Conservation (phyloP, 2,888 invertebrate genomes). For the Nomada ferruginata region DNA sequence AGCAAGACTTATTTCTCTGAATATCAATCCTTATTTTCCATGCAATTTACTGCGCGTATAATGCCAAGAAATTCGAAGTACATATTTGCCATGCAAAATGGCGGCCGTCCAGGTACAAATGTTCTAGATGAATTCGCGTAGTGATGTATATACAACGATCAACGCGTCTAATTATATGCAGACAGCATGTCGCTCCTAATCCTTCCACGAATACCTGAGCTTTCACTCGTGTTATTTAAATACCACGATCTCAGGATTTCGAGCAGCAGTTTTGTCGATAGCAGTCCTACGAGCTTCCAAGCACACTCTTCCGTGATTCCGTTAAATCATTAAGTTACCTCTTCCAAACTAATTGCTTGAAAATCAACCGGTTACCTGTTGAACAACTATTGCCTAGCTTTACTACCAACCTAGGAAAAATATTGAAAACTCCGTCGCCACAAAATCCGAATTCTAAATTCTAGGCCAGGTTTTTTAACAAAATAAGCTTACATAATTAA, state of each 20-base stretch:
- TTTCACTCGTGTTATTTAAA: conserved; percentile 46
- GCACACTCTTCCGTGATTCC: background rate
- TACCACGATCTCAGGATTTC: conserved; percentile 18
- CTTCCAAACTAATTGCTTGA: background rate
- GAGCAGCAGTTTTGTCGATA: background rate
- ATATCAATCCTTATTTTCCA: background rate
- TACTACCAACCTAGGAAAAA: background rate
- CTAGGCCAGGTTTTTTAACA: background rate
- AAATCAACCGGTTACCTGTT: background rate
- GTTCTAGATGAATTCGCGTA: conserved; percentile 31
- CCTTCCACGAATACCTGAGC: conserved; percentile 34
- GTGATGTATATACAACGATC: conserved; percentile 33
- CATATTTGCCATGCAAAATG: background rate
- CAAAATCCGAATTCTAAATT: no score
- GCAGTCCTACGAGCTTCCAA: background rate
- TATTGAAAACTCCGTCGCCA: background rate
- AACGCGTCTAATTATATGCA: conserved; percentile 58
- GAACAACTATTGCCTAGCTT: background rate
- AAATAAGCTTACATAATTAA: background rate
- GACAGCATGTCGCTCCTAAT: conserved; percentile 57
- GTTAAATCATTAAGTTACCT: background rate
- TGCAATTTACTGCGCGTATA: background rate
- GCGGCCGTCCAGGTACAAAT: background rate
- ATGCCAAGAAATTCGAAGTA: background rate
- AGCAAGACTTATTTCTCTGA: background rate